Conservation (phyloP, 2,797 vertebrate genomes). For the Mallotus villosus region DNA sequence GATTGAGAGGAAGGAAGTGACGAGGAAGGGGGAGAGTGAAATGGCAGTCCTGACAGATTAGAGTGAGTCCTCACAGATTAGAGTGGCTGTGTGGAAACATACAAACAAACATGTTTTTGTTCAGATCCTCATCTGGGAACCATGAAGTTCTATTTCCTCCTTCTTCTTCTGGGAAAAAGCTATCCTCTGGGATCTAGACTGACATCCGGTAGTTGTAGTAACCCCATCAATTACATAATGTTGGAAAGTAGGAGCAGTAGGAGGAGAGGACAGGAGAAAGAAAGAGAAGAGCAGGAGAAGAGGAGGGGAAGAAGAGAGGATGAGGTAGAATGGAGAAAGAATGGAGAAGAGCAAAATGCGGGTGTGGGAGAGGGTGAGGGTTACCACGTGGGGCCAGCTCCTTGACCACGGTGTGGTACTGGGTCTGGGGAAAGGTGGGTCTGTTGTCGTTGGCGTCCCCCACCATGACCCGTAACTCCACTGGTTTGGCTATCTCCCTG, state of each 20-base stretch:
- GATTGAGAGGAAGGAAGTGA: constrained; percentile 5
- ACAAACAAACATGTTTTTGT: neutral
- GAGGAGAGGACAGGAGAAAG: neutral
- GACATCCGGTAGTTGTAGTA: neutral
- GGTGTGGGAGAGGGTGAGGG: neutral
- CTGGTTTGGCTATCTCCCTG: constrained; percentile 77
- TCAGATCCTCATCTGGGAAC: neutral
- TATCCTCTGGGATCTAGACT: neutral
- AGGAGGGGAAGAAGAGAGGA: neutral
- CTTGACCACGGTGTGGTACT: constrained; percentile 76
- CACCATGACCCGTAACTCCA: constrained; percentile 76
- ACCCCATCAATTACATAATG: neutral
- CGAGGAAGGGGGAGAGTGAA: neutral
- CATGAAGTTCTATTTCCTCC: constrained; percentile 6
- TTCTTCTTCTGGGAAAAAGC: neutral
- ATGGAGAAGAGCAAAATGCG: too few species aligned
- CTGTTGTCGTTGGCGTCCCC: constrained; percentile 81
- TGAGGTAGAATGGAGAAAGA: too few species aligned
- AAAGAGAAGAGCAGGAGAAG: neutral
- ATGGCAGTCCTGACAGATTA: neutral
- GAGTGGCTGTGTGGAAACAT: neutral
- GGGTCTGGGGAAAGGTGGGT: constrained; percentile 72
- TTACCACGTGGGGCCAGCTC: constrained; percentile 71
- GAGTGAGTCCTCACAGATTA: constrained; percentile 1
- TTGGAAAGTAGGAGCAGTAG: neutral